phyloP scores from a whole-genome alignment of 2,888 invertebrate genomes.

The Patella pellucida region DNA sequence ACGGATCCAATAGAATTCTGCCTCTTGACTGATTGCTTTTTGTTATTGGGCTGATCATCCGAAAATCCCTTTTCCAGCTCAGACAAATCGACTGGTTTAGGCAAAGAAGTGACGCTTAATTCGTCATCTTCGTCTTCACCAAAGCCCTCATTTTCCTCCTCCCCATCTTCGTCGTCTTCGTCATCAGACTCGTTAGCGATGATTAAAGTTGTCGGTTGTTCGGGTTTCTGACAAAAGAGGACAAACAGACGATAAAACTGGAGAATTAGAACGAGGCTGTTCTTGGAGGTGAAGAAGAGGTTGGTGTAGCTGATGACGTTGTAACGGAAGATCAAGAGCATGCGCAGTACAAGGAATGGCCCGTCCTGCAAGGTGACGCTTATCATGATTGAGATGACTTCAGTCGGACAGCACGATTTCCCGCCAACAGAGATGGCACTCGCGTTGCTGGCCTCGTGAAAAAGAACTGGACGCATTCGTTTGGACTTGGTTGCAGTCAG shows the following conservation, averaged over 20 bases:
- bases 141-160: neutral
- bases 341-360: constrained; percentile 70
- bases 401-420: constrained; percentile 34
- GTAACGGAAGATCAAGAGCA: constrained; percentile 89
- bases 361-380: constrained; percentile 67
- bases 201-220: neutral
- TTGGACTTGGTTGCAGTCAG: constrained; percentile 62
- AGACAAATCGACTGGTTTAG: neutral
- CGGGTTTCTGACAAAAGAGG: constrained; percentile 24
- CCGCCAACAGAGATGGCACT: constrained; percentile 20
- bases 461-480: constrained; percentile 61
- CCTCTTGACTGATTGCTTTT: neutral
- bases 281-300: constrained; percentile 95
- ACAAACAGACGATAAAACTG: constrained; percentile 84
- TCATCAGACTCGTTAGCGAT: neutral
- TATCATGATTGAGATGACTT: constrained; percentile 55
- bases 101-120: neutral
- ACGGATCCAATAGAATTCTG: neutral
- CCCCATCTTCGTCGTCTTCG: neutral
- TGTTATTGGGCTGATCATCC: neutral
- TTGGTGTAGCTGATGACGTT: constrained; percentile 94
- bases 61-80: neutral
- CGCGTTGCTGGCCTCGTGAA: constrained; percentile 15
- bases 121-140: neutral
- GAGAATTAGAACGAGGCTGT: constrained; percentile 87